These are phyloP conservation scores for Parotocinclus haroldoi DNA, from an alignment of 2,797 vertebrate genomes.

Conservation along the genomic window DNA sequence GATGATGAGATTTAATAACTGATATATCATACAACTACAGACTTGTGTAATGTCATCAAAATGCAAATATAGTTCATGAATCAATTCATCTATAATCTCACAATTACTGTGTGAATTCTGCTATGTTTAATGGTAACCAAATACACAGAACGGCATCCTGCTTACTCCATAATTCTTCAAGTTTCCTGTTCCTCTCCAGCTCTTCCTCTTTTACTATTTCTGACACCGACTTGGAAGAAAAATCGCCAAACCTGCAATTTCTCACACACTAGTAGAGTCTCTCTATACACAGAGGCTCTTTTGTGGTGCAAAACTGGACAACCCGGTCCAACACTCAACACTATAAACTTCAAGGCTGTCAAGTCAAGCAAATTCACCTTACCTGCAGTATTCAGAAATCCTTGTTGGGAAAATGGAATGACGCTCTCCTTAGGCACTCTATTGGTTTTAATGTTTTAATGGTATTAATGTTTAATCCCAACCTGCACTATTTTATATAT, in stretches of 20 bases:
- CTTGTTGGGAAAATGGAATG: background rate
- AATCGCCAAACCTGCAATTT: conserved; percentile 27
- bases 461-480: conserved; percentile 11
- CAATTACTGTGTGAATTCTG: no score
- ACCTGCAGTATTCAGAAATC: conserved; percentile 17
- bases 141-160: conserved; percentile 3
- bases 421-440: background rate
- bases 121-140: no score
- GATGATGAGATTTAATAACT: no score
- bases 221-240: conserved; percentile 28
- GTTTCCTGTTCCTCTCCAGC: conserved; percentile 49
- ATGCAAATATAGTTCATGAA: no score
- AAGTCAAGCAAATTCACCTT: background rate
- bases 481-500: background rate
- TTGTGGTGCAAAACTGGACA: background rate
- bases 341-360: background rate
- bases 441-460: no score
- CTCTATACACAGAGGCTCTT: background rate
- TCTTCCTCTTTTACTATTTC: conserved; percentile 36
- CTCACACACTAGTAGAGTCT: conserved; percentile 1
- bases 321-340: background rate
- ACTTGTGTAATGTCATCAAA: no score
- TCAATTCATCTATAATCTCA: no score
- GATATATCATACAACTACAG: no score
- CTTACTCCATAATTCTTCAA: conserved; percentile 36